Conservation (phyloP, 2,797 vertebrate genomes). For the Alca torda region DNA sequence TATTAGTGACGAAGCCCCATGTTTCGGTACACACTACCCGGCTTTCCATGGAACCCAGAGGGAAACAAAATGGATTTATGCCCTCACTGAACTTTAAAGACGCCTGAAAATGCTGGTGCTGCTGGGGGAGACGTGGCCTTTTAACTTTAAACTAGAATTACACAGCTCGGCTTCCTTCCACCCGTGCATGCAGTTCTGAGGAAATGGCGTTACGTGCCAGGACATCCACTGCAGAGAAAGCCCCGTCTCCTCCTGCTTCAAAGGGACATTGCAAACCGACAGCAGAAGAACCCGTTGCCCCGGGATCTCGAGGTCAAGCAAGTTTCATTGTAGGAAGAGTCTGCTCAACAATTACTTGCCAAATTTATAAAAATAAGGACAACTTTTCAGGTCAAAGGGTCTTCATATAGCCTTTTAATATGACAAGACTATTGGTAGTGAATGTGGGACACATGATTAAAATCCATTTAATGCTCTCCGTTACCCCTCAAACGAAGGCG, state of each 20-base stretch:
- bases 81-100: not conserved
- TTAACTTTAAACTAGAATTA: not conserved
- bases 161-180: not conserved
- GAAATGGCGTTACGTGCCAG: not conserved
- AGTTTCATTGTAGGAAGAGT: not conserved
- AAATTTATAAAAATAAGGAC: not conserved
- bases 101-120: not conserved
- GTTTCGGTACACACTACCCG: not conserved
- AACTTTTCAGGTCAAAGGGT: not conserved
- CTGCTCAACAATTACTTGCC: not conserved
- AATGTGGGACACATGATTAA: not conserved
- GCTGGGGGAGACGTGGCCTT: not conserved
- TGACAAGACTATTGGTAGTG: not conserved
- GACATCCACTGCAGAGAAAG: not conserved
- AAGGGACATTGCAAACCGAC: not conserved
- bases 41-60: not conserved
- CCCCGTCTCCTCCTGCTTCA: not conserved
- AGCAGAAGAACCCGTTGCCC: not conserved
- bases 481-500: too few relatives aligned
- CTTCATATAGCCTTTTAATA: not conserved
- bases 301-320: not conserved
- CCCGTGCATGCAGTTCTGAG: accelerated
- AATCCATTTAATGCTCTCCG: not conserved
- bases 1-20: too few relatives aligned
- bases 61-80: not conserved